Conservation (phyloP, 2,113 vertebrate species). For the Chiloscyllium plagiosum region DNA sequence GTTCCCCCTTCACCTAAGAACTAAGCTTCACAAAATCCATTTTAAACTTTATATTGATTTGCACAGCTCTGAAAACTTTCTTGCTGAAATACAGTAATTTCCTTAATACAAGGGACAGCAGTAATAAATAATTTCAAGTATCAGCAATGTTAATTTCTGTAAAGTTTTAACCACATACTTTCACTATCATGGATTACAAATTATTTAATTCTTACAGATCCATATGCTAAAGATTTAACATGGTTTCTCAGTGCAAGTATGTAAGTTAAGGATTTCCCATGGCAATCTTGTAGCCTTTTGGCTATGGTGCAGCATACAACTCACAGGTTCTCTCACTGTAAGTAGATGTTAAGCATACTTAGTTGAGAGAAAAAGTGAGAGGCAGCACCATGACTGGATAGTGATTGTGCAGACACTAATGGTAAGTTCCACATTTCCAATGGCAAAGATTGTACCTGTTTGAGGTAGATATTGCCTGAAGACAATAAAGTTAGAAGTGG, state of each 20-base stretch:
- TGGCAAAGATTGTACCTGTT: not conserved
- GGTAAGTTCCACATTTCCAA: not conserved
- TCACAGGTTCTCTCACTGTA: not conserved
- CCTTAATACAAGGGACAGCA: not conserved
- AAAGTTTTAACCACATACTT: not conserved
- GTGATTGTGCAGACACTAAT: not conserved
- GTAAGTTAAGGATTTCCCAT: not conserved
- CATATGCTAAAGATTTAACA: not conserved
- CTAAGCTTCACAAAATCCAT: no score
- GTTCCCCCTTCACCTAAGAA: no score
- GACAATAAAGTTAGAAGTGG: not conserved
- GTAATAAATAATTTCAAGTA: not conserved
- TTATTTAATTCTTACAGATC: not conserved
- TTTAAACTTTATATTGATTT: no score
- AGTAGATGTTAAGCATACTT: not conserved
- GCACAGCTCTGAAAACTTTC: no score
- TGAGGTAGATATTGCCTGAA: not conserved
- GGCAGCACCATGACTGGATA: not conserved
- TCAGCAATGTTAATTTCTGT: not conserved
- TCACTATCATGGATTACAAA: not conserved
- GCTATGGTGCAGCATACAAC: not conserved
- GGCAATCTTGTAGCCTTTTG: not conserved
- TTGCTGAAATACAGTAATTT: not conserved
- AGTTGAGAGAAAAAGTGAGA: not conserved
- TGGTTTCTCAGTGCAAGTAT: not conserved